Evolutionary conservation across 2,888 invertebrate genomes (phyloP).

Genomic region (Cremastobaeus sp.): DNA sequence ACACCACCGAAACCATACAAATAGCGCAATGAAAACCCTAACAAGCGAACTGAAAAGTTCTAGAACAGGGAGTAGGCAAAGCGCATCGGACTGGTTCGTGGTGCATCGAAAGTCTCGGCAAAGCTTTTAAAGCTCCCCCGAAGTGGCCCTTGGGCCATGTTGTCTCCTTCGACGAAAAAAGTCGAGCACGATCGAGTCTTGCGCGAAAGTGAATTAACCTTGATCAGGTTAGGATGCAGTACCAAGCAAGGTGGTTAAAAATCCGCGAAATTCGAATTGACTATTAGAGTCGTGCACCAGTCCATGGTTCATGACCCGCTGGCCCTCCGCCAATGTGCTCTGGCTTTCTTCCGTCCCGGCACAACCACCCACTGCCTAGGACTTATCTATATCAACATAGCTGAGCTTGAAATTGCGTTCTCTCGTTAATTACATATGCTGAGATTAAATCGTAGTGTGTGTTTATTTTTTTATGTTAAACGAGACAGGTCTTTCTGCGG

Average conservation of each 20-base stretch:
- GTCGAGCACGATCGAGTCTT: background rate
- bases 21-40: too few relatives aligned
- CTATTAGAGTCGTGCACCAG: constrained; percentile 3
- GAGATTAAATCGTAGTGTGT: constrained; percentile 8
- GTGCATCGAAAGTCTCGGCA: constrained; percentile 6
- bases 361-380: constrained; percentile 39
- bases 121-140: constrained; percentile 22
- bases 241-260: background rate
- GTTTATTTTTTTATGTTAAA: background rate
- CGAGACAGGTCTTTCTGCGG: background rate
- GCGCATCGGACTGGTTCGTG: too few relatives aligned
- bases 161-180: constrained; percentile 21
- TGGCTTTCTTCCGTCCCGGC: constrained; percentile 39
- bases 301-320: constrained; percentile 64
- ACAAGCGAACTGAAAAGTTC: too few relatives aligned
- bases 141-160: constrained; percentile 36
- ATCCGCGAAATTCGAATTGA: constrained; percentile 15
- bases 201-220: constrained; percentile 23
- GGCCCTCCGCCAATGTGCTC: constrained; percentile 62
- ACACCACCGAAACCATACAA: too few relatives aligned
- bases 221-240: constrained; percentile 10
- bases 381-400: constrained; percentile 14
- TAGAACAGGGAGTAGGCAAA: too few relatives aligned
- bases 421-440: constrained; percentile 11
- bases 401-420: constrained; percentile 2